Percentiles rank a stretch among this genome's conserved stretches.
Conservation (phyloP, 2,888 invertebrate genomes). For the Gandaritis pyraliata region DNA sequence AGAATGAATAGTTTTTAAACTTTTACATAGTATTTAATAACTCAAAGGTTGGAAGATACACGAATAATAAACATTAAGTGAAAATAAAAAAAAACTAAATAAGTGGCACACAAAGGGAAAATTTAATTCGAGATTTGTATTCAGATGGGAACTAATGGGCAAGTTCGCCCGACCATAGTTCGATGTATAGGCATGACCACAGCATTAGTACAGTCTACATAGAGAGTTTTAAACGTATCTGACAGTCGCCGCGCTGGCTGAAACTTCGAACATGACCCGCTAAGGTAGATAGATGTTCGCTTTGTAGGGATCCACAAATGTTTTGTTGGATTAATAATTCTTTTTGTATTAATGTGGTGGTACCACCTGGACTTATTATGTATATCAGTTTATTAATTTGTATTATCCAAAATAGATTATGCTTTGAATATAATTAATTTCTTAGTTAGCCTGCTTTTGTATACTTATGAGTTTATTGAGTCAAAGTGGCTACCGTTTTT, state of each 20-base stretch:
- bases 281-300: conserved; percentile 51
- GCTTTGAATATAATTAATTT: too few relatives aligned
- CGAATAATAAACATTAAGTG: background rate
- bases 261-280: conserved; percentile 61
- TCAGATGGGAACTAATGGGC: conserved; percentile 33
- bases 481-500: conserved; percentile 18
- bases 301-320: conserved; percentile 34
- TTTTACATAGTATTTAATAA: background rate
- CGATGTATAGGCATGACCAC: conserved; percentile 32
- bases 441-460: background rate
- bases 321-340: background rate
- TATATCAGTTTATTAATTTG: too few relatives aligned
- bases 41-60: background rate
- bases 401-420: too few relatives aligned
- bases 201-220: conserved; percentile 61
- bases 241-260: conserved; percentile 65
- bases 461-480: conserved; percentile 2
- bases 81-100: too few relatives aligned
- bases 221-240: conserved; percentile 65
- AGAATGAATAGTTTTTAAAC: conserved; percentile 17
- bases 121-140: conserved; percentile 24
- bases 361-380: too few relatives aligned
- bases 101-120: too few relatives aligned
- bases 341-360: too few relatives aligned
- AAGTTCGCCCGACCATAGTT: conserved; percentile 51